These are phyloP conservation scores for Merodon equestris DNA, from an alignment of 2,888 invertebrate species.

Conservation along the genomic window DNA sequence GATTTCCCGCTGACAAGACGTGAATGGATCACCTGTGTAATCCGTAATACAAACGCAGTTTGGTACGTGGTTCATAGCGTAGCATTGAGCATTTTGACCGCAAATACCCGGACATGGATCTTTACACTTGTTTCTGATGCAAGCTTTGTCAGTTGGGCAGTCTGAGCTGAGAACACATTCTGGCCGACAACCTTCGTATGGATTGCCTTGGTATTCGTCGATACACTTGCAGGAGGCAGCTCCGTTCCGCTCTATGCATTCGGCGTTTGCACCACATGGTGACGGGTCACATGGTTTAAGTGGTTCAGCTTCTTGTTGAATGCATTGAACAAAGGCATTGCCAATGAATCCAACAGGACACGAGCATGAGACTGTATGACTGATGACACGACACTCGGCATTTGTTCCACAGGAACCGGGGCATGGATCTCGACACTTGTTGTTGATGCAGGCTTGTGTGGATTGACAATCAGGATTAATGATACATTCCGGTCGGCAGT, in stretches of 20 bases:
- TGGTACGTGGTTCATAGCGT: slow-evolving; percentile 91
- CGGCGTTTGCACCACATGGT: slow-evolving; percentile 92
- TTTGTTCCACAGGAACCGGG: slow-evolving; percentile 89
- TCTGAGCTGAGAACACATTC: slow-evolving; percentile 93
- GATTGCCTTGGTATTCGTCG: slow-evolving; percentile 90
- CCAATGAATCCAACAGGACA: slow-evolving; percentile 88
- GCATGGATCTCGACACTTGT: slow-evolving; percentile 90
- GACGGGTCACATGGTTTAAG: slow-evolving; percentile 90
- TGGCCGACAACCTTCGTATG: slow-evolving; percentile 91
- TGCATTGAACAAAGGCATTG: slow-evolving; percentile 90
- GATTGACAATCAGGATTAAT: slow-evolving; percentile 90
- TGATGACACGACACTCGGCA: slow-evolving; percentile 88
- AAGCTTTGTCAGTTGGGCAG: slow-evolving; percentile 90
- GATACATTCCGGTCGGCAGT: slow-evolving; percentile 90
- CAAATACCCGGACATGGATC: slow-evolving; percentile 94
- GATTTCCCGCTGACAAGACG: slow-evolving; percentile 78
- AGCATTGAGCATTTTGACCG: slow-evolving; percentile 90
- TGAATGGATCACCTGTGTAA: slow-evolving; percentile 87
- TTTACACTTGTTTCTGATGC: slow-evolving; percentile 89
- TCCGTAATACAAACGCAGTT: slow-evolving; percentile 88
- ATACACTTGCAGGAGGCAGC: slow-evolving; percentile 90
- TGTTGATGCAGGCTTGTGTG: slow-evolving; percentile 88
- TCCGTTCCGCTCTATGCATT: slow-evolving; percentile 86
- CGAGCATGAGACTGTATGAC: slow-evolving; percentile 89
- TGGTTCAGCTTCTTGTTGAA: slow-evolving; percentile 79